Evolutionary conservation across 2,888 invertebrate genomes (phyloP).

Genomic region (Meganola albula): DNA sequence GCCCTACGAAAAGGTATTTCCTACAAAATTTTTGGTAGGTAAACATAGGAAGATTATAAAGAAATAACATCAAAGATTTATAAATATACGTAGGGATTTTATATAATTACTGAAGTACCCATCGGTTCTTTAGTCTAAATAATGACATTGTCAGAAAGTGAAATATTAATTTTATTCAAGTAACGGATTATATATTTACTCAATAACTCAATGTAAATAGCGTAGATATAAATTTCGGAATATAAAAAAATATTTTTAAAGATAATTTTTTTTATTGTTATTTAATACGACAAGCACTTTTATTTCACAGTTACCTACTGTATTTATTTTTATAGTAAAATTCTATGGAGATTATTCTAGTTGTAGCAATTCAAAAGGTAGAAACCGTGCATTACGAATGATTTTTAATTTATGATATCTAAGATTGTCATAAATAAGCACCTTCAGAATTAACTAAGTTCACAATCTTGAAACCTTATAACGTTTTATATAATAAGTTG

Average conservation of each 20-base stretch:
- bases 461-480: constrained; percentile 53
- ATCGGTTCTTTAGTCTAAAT: too few relatives aligned
- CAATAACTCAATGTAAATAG: too few relatives aligned
- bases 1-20: constrained; percentile 8
- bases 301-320: too few relatives aligned
- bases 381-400: too few relatives aligned
- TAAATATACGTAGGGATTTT: constrained; percentile 18
- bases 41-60: constrained; percentile 14
- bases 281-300: too few relatives aligned
- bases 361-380: too few relatives aligned
- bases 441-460: constrained; percentile 36
- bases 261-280: too few relatives aligned
- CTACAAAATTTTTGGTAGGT: constrained; percentile 10
- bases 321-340: too few relatives aligned
- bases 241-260: too few relatives aligned
- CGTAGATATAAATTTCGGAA: too few relatives aligned
- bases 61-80: constrained; percentile 29
- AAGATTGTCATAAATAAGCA: constrained; percentile 12
- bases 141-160: constrained; percentile 10
- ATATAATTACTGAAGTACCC: constrained; percentile 14
- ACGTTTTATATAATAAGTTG: constrained; percentile 62
- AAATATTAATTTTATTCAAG: constrained; percentile 19
- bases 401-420: too few relatives aligned
- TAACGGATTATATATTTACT: constrained; percentile 21
- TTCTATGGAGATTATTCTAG: too few relatives aligned